phyloP scores from a whole-genome alignment of 2,113 vertebrate species.

The Tenebrosternarchus preto region DNA sequence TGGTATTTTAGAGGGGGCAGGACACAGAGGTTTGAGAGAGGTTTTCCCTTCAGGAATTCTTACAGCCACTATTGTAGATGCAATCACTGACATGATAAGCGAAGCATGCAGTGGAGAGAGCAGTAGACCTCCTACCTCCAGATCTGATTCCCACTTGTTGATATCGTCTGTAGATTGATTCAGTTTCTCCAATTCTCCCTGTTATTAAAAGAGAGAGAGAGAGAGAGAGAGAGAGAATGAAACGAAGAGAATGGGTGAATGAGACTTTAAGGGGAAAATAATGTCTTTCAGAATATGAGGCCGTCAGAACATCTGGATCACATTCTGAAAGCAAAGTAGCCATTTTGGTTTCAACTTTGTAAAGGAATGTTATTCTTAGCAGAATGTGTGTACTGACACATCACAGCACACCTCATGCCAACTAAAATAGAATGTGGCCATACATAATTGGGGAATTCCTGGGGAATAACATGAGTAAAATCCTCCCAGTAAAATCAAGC shows the following conservation, averaged over 20 bases:
- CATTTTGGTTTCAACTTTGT: not conserved
- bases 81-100: constrained; percentile 30
- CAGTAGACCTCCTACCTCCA: constrained; percentile 85
- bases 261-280: not conserved
- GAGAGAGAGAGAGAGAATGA: not conserved
- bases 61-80: constrained; percentile 9
- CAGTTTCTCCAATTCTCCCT: constrained; percentile 96
- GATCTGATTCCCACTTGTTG: constrained; percentile 92
- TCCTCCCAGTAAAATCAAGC: no score
- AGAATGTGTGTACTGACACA: not conserved
- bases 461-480: not conserved
- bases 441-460: not conserved
- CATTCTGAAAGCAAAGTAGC: not conserved
- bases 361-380: not conserved
- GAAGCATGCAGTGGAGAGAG: not conserved
- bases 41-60: constrained; percentile 17
- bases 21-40: not conserved
- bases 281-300: not conserved
- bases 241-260: constrained; percentile 29
- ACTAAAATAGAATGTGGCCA: not conserved
- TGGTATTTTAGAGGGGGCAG: not conserved
- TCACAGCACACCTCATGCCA: not conserved
- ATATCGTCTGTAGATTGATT: constrained; percentile 97
- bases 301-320: constrained; percentile 28
- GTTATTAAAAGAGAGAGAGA: constrained; percentile 61